Base-by-base conservation (phyloP, 2,113 vertebrate genomes). In the Ammospiza caudacuta region DNA sequence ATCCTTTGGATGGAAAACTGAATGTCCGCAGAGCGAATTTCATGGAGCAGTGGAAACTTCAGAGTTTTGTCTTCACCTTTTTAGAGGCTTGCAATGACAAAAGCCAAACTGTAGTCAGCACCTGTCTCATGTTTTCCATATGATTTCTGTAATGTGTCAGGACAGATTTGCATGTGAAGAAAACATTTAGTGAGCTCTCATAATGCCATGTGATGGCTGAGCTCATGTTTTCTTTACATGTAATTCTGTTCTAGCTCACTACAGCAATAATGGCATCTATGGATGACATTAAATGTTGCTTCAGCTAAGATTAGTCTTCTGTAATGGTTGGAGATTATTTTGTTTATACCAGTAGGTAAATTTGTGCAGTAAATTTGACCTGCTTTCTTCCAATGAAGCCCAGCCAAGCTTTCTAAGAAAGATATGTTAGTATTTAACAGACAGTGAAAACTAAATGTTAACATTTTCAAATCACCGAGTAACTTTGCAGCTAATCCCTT, bases 321-420 rank as follows among this genome's bases (percentile, higher is more conserved):
- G 62, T 94, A 92, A 92, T 97, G 93, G 90, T 93, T 72, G 81
- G 91, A 94, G 92, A 96, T 97, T 89, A 89, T 94, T 95, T 88
- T 90, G 87, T 93, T 92, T 86, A 91, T 95, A 87, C 54, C 15
- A 7, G n/a, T 79, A 70, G 83, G 90, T 90, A 90, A 90, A 94
- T 87, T 77, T 88, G 70, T 94, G 91, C 73, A 79, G 80, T 95
- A 93, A 76, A 93, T 95, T 83, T 95, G 77, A 88, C 62, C 80
- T 94, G 57, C 80, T 96, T 95, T 95, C 95, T 97, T 97, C 94
- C 90, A 87, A 62, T 57, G 79, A 92, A 74, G 81, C 75, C 78
- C 67, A 87, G 80, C 41, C 81, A 96, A 94, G 66, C 95, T 95
- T 93, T 83, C 90, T 84, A 93, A 95, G 93, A 88, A 88, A 90